phyloP scores from a whole-genome alignment of 2,797 vertebrate species.

The Ctenopoma multispine region DNA sequence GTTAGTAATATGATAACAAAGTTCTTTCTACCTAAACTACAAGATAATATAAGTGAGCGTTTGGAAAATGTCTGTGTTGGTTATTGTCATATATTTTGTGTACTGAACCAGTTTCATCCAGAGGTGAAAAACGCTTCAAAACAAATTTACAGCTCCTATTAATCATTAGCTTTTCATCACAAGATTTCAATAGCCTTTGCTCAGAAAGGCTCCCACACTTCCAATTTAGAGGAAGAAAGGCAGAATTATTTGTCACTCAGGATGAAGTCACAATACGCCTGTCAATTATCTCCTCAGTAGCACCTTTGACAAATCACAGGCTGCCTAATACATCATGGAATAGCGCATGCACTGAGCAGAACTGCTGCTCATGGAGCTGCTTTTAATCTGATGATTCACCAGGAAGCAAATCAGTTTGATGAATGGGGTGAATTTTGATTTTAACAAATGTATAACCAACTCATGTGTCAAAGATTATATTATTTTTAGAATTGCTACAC shows the following conservation, averaged over 20 bases:
- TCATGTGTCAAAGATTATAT: neutral
- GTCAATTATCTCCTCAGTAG: conserved; percentile 62
- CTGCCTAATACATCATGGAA: conserved; percentile 50
- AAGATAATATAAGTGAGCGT: conserved; percentile 1
- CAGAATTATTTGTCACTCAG: conserved; percentile 52
- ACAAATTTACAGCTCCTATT: conserved; percentile 47
- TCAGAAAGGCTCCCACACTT: conserved; percentile 49
- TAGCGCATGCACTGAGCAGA: conserved; percentile 25
- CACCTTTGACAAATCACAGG: conserved; percentile 64
- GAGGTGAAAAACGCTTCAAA: conserved; percentile 30
- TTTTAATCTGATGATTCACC: conserved; percentile 47
- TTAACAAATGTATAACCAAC: neutral
- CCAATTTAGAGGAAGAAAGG: conserved; percentile 44
- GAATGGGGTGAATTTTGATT: neutral
- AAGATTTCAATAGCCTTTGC: conserved; percentile 48
- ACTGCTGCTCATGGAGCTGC: conserved; percentile 26
- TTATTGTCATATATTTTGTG: neutral
- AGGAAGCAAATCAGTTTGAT: conserved; percentile 34
- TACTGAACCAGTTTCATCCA: conserved; percentile 4
- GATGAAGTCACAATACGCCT: conserved; percentile 58
- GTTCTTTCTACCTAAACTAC: conserved; percentile 5
- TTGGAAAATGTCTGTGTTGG: neutral
- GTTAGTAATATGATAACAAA: neutral
- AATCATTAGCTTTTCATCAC: conserved; percentile 55
- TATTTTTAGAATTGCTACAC: conserved; percentile 2